phyloP scores from a whole-genome alignment of 2,888 invertebrate genomes.

The Eutolmus rufibarbis region DNA sequence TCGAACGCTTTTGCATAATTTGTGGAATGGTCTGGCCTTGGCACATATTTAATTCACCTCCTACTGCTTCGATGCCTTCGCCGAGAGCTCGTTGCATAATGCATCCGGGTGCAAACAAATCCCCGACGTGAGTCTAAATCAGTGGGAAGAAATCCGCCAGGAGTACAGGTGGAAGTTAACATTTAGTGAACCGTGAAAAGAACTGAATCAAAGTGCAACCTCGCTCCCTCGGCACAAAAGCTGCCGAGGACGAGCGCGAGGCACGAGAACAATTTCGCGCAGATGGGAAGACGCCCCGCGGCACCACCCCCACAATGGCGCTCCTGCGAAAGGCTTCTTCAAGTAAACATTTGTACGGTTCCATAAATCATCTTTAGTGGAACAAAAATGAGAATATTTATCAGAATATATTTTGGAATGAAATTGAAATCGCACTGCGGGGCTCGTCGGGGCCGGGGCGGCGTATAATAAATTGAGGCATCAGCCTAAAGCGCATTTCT shows the following conservation, averaged over 20 bases:
- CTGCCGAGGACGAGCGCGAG: not conserved
- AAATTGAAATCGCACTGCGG: not conserved
- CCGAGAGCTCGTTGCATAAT: not conserved
- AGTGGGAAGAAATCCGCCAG: not conserved
- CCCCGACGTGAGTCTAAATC: not conserved
- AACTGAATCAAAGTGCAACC: constrained; percentile 1
- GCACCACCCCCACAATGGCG: not conserved
- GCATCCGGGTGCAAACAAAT: not conserved
- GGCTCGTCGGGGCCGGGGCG: not conserved
- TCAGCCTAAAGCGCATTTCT: not conserved
- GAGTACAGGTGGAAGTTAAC: not conserved
- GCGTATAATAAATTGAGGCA: not conserved
- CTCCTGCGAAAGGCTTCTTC: not conserved
- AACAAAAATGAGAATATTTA: constrained; percentile 7
- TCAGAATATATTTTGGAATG: not conserved
- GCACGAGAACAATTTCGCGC: not conserved
- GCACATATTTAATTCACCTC: not conserved
- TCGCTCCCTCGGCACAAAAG: not conserved
- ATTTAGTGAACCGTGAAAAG: constrained; percentile 18
- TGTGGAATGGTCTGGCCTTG: not conserved
- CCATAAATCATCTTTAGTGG: constrained; percentile 6
- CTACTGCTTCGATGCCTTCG: not conserved
- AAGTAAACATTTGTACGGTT: constrained; percentile 18
- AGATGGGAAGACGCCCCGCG: not conserved
- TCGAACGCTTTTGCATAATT: not conserved